Evolutionary conservation across 2,113 vertebrate species (phyloP).

Genomic region (Spermophilus dauricus): DNA sequence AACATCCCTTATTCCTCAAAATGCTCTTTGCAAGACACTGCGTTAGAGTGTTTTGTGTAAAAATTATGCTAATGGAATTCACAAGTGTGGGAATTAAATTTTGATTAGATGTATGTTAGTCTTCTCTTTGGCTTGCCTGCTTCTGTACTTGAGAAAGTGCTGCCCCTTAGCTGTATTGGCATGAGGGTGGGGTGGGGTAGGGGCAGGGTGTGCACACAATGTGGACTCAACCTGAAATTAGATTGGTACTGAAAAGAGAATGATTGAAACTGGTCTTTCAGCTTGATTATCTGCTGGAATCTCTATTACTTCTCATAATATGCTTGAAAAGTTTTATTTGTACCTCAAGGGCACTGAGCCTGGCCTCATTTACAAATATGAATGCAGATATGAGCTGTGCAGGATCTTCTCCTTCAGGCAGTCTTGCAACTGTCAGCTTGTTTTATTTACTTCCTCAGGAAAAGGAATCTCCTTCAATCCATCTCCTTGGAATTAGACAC

Average conservation of each 20-base stretch:
- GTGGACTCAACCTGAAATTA: slow-evolving; percentile 21
- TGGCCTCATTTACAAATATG: slow-evolving; percentile 87
- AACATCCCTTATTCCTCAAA: neutral
- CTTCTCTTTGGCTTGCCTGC: neutral
- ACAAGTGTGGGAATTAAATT: slow-evolving; percentile 38
- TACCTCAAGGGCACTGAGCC: slow-evolving; percentile 84
- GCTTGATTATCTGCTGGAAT: slow-evolving; percentile 84
- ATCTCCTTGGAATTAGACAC: slow-evolving; percentile 12
- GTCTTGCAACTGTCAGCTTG: slow-evolving; percentile 53
- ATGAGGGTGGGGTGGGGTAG: neutral
- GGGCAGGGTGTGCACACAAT: neutral
- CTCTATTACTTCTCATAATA: slow-evolving; percentile 87
- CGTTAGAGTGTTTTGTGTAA: slow-evolving; percentile 47
- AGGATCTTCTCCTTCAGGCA: slow-evolving; percentile 82
- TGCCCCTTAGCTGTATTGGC: neutral
- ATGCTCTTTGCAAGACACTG: neutral
- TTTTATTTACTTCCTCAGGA: slow-evolving; percentile 81
- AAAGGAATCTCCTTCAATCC: slow-evolving; percentile 17
- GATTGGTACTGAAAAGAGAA: slow-evolving; percentile 56
- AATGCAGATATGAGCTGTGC: slow-evolving; percentile 76
- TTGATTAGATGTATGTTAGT: neutral
- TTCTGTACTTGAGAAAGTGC: neutral
- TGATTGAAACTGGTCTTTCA: slow-evolving; percentile 76
- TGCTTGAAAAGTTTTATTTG: slow-evolving; percentile 88
- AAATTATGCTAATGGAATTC: slow-evolving; percentile 24